These are phyloP conservation scores for Alviniconcha strummeri DNA, from an alignment of 2,888 invertebrate genomes.

Conservation along the genomic window DNA sequence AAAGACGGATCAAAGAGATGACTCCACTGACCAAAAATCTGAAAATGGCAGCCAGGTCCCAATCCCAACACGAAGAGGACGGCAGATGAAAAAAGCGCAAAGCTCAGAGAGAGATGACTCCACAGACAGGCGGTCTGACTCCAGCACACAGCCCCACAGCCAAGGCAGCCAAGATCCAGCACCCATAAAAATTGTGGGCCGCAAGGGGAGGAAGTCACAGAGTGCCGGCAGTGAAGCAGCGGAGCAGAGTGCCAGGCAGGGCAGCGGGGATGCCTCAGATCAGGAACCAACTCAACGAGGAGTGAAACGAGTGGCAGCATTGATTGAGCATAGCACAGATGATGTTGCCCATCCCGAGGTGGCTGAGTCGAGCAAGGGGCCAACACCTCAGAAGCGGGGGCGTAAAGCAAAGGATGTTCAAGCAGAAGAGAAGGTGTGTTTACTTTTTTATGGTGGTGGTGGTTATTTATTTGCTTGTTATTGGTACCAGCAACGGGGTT, in stretches of 20 bases:
- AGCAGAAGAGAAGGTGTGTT: background rate
- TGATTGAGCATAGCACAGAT: background rate
- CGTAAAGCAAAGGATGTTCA: background rate
- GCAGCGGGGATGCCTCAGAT: background rate
- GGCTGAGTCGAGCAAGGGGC: background rate
- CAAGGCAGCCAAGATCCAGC: background rate
- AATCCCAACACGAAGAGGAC: background rate
- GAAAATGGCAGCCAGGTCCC: background rate
- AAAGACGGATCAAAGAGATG: too few species aligned
- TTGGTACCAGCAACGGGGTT: too few species aligned
- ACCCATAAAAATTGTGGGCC: background rate
- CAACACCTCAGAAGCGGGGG: constrained; percentile 4
- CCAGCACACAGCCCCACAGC: background rate
- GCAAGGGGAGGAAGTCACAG: background rate
- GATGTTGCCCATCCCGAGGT: background rate
- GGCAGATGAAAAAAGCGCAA: background rate
- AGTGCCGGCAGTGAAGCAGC: background rate
- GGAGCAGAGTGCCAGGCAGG: background rate
- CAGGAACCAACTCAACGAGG: background rate
- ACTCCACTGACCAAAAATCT: background rate
- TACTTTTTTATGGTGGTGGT: too few species aligned
- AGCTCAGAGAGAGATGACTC: background rate
- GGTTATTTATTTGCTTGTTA: too few species aligned
- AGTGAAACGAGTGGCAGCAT: background rate
- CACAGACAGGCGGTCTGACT: background rate